Percentiles rank a stretch among this genome's conserved stretches.
phyloP scores from a whole-genome alignment of 2,888 invertebrate species.

The Pollenia amentaria region DNA sequence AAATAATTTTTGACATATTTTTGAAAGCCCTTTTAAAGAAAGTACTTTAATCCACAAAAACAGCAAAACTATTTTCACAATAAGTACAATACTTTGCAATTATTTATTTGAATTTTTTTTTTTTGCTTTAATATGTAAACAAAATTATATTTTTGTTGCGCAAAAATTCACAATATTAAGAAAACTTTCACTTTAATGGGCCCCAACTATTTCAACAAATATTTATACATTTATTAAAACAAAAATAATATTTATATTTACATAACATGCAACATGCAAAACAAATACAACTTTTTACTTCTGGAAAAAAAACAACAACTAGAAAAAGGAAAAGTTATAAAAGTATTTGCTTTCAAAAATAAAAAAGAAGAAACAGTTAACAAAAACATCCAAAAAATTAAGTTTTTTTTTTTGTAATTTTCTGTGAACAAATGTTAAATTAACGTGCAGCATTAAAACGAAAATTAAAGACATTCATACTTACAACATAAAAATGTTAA shows the following conservation, averaged over 20 bases:
- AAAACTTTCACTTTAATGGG: slow-evolving; percentile 59
- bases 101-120: background rate
- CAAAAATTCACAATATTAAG: slow-evolving; percentile 35
- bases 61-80: background rate
- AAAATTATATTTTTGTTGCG: slow-evolving; percentile 12
- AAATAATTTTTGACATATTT: too few species aligned
- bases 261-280: slow-evolving; percentile 56
- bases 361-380: background rate
- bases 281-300: slow-evolving; percentile 51
- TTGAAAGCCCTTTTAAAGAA: too few species aligned
- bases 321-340: slow-evolving; percentile 1
- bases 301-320: slow-evolving; percentile 6
- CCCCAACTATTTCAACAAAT: slow-evolving; percentile 42
- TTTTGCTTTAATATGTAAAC: background rate
- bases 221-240: slow-evolving; percentile 30
- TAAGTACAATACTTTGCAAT: background rate
- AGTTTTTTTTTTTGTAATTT: slow-evolving; percentile 11
- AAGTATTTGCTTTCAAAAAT: slow-evolving; percentile 38
- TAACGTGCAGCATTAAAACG: slow-evolving; percentile 42
- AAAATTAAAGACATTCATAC: slow-evolving; percentile 44
- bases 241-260: slow-evolving; percentile 49
- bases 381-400: background rate
- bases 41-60: too few species aligned
- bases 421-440: slow-evolving; percentile 29
- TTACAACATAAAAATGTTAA: slow-evolving; percentile 5